Evolutionary conservation across 2,113 vertebrate species (phyloP).

Genomic region (Artemisiospiza belli): DNA sequence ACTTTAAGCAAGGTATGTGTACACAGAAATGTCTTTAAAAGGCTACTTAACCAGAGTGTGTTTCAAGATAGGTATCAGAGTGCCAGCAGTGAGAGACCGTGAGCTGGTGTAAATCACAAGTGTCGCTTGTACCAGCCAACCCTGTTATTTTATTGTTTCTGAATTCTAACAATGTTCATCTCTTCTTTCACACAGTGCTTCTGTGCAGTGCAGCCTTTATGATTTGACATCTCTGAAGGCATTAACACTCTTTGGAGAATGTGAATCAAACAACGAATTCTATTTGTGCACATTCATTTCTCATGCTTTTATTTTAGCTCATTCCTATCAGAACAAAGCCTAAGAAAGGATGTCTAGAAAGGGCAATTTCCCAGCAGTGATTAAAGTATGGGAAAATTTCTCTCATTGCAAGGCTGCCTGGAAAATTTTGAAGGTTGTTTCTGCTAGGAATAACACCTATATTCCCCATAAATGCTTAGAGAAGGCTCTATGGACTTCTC

Average conservation of each 20-base stretch:
- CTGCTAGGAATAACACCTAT: background rate
- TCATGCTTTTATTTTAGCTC: background rate
- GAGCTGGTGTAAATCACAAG: background rate
- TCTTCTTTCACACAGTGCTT: background rate
- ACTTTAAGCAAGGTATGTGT: background rate
- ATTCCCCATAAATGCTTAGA: background rate
- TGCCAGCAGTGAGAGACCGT: background rate
- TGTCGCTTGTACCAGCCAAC: background rate
- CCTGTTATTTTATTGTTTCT: constrained; percentile 4
- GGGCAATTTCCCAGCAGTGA: background rate
- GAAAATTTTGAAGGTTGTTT: constrained; percentile 19
- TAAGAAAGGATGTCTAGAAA: background rate
- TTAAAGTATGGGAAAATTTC: background rate
- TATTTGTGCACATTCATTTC: background rate
- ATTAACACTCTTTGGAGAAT: background rate
- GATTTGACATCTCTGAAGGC: background rate
- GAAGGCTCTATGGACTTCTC: background rate
- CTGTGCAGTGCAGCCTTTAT: background rate
- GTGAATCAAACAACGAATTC: background rate
- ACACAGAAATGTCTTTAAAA: background rate
- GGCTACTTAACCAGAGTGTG: background rate
- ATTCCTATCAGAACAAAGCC: background rate
- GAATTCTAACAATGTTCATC: background rate
- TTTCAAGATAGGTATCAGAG: background rate
- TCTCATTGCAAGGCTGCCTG: background rate